phyloP scores from a whole-genome alignment of 1,140 invertebrate species.

The Calephelis nemesis region DNA sequence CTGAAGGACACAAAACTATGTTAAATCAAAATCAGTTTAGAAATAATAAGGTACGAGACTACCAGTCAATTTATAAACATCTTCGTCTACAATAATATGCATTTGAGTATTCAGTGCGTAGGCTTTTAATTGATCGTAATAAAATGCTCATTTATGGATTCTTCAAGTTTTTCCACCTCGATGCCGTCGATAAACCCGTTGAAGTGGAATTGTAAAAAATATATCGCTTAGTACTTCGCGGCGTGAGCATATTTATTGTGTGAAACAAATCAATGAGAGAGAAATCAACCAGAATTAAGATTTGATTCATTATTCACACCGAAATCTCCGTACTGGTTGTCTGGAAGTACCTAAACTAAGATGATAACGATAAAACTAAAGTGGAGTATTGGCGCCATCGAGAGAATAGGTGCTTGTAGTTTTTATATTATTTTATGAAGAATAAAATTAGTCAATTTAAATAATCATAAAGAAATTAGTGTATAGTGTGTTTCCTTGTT shows the following conservation, averaged over 20 bases:
- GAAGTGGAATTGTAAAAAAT: slow-evolving; percentile 13
- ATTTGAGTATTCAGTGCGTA: slow-evolving; percentile 34
- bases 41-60: not conserved
- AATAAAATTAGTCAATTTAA: no score
- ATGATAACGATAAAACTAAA: no score
- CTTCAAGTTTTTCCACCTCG: slow-evolving; percentile 9
- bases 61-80: not conserved
- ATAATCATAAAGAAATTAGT: no score
- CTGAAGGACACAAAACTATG: no score
- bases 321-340: not conserved
- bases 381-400: no score
- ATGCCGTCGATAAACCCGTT: slow-evolving; percentile 10
- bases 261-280: slow-evolving; percentile 6
- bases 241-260: not conserved
- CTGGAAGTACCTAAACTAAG: no score
- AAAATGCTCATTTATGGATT: slow-evolving; percentile 21
- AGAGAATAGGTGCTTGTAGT: no score
- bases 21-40: no score
- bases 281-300: no score
- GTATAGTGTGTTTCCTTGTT: no score
- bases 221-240: not conserved
- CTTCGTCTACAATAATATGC: slow-evolving; percentile 12
- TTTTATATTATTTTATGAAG: no score
- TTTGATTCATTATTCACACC: not conserved
- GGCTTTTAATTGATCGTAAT: slow-evolving; percentile 31